Base-by-base conservation (phyloP, 2,888 invertebrate species). In the Pristionchus maxplancki region DNA sequence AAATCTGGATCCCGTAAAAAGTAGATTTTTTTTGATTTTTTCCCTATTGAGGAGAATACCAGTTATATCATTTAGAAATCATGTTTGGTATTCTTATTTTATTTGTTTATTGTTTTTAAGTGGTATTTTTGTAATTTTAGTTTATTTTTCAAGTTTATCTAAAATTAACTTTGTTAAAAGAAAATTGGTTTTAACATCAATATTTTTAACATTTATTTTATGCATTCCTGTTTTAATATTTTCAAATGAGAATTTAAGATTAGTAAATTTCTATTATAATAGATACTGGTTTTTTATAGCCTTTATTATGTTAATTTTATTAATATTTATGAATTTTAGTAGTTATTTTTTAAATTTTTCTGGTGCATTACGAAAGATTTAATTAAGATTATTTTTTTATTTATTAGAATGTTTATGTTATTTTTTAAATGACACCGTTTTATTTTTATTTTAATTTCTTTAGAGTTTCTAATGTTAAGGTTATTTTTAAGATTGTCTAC, bases 311-410 rank as follows among this genome's bases (percentile, higher is more conserved):
- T 89, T 84, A 87, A 88, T 94, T 89, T 92, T 94, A 90, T 89
- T 91, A 53, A 91, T 96, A 94, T 94, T 96, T 95, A 95, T 96
- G 88, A 90, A 90, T 91, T 93, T 90, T 91, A 90, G 89, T 64
- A 91, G 91, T 90, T 91, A 91, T 91, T 92, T 91, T 89, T 90
- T 91, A 64, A 91, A 90, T 90, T 92, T 91, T 90, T 91, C 91
- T 40, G 92, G 92, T 28, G 91, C 91, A 89, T 90, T 92, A 64
- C 92, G 92, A 90, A 91, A 91, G 74, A 44, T 91, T 85, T 92
- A 44, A 82, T n/a, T 82, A 11, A 91, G n/a, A 90, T 91, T 90
- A 90, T 90, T 84, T 92, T 91, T 92, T 90, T 92, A 89, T 92
- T 92, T 92, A 89, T 92, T 90, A 91, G 91, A 91, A 87, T 91